A percentile compares a stretch with the other conserved stretches of the same genome.
phyloP scores from a whole-genome alignment of 2,113 vertebrate species.

The Laticauda colubrina region DNA sequence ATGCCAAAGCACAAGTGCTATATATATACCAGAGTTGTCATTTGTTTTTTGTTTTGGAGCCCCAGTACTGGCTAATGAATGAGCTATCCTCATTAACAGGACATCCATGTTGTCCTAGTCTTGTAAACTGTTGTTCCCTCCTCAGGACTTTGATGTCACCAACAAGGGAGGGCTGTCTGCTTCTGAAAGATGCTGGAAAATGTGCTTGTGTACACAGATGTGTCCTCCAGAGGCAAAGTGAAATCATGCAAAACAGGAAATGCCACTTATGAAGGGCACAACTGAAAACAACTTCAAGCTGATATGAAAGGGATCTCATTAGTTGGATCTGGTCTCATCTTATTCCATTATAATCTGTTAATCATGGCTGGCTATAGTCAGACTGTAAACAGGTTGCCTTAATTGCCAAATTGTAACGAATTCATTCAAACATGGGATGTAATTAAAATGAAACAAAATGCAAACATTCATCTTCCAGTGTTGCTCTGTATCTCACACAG shows the following conservation, averaged over 20 bases:
- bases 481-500: background rate
- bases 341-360: background rate
- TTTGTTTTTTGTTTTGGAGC: slow-evolving; percentile 71
- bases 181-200: slow-evolving; percentile 52
- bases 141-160: slow-evolving; percentile 77
- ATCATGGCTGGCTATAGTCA: background rate
- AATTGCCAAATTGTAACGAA: background rate
- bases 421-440: background rate
- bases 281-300: background rate
- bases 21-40: slow-evolving; percentile 76
- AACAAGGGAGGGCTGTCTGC: slow-evolving; percentile 82
- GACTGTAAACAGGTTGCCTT: background rate
- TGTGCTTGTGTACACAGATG: background rate
- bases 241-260: background rate
- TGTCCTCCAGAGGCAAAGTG: background rate
- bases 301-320: background rate
- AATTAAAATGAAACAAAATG: background rate
- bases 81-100: slow-evolving; percentile 92
- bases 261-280: background rate
- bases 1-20: background rate
- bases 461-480: background rate
- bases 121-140: slow-evolving; percentile 84
- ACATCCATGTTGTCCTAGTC: slow-evolving; percentile 89
- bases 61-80: slow-evolving; percentile 91
- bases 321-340: background rate